Evolutionary conservation across 2,113 vertebrate species (phyloP).

Genomic region (Calonectris borealis): DNA sequence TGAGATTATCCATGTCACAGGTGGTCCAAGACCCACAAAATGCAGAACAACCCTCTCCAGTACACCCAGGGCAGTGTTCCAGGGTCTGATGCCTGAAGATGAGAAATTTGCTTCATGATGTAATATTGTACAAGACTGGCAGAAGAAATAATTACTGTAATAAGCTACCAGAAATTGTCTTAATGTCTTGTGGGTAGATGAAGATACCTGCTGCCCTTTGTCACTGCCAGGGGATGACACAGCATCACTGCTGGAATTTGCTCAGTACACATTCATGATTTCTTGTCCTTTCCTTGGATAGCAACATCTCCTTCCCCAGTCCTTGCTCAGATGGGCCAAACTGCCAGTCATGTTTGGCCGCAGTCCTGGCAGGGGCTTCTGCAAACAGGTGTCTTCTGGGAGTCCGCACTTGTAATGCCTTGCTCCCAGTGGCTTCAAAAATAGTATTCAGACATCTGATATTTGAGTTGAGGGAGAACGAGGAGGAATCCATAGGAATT

Average conservation of each 20-base stretch:
- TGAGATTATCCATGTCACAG: not conserved
- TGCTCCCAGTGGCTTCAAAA: not conserved
- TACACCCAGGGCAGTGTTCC: not conserved
- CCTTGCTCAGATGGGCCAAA: not conserved
- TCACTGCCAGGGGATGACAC: not conserved
- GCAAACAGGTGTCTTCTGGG: slow-evolving; percentile 8
- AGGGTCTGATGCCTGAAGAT: not conserved
- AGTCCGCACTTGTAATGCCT: not conserved
- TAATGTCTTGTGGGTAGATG: not conserved
- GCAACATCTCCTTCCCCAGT: not conserved
- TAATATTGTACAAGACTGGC: not conserved
- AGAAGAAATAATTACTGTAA: not conserved
- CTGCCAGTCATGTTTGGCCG: not conserved
- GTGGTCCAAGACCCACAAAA: not conserved
- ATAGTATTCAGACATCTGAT: not conserved
- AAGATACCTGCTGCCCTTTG: not conserved
- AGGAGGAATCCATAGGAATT: not conserved
- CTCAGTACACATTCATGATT: not conserved
- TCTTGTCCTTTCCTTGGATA: slow-evolving; percentile 49
- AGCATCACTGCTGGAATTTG: not conserved
- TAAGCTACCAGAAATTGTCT: not conserved
- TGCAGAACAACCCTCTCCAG: not conserved
- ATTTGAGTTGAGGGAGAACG: not conserved
- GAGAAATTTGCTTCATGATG: not conserved
- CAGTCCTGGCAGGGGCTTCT: not conserved